These are phyloP conservation scores for Azemiops feae DNA, from an alignment of 2,113 vertebrate genomes.

Conservation along the genomic window DNA sequence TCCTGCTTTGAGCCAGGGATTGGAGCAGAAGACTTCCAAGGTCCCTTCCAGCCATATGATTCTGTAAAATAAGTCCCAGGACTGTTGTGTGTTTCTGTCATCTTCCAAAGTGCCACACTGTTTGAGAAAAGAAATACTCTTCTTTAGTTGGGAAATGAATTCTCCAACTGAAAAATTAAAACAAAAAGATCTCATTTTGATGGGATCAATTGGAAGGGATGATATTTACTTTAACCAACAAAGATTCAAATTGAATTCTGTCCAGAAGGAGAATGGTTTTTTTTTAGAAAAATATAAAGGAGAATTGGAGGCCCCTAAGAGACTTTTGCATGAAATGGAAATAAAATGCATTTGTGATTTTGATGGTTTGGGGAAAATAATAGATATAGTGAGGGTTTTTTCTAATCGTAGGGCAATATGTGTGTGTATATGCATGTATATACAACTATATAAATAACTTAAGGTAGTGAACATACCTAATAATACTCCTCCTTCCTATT, in stretches of 20 bases:
- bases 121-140: not conserved
- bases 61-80: not conserved
- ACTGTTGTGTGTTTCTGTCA: not conserved
- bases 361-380: no score
- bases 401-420: no score
- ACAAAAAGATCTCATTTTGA: not conserved
- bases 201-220: not conserved
- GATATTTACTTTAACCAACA: not conserved
- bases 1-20: not conserved
- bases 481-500: not conserved
- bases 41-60: not conserved
- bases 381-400: no score
- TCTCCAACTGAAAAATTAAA: not conserved
- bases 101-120: not conserved
- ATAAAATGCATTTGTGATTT: no score
- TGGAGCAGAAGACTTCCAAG: not conserved
- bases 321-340: no score
- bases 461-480: not conserved
- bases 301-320: not conserved
- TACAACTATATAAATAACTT: not conserved
- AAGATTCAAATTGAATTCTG: not conserved
- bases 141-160: not conserved
- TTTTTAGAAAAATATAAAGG: not conserved
- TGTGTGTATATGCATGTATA: not conserved
- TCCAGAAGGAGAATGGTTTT: not conserved